These are phyloP conservation scores for Morus bassanus DNA, from an alignment of 2,797 vertebrate genomes.

Conservation along the genomic window DNA sequence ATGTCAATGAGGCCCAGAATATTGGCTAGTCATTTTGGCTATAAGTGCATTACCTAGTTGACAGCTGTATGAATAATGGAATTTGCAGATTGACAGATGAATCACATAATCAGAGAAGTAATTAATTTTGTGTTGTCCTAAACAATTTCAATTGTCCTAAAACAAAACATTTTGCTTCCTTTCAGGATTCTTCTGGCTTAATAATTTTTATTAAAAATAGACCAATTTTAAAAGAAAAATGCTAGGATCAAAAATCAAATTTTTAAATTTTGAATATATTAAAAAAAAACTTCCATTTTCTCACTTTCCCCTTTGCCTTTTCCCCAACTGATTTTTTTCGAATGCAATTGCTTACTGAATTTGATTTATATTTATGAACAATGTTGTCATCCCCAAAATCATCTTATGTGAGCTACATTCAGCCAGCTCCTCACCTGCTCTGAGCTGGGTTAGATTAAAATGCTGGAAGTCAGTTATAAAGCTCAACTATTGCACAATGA, in stretches of 20 bases:
- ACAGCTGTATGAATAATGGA: background rate
- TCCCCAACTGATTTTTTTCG: background rate
- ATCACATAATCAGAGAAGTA: background rate
- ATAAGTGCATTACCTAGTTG: background rate
- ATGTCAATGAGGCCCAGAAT: background rate
- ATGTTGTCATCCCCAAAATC: background rate
- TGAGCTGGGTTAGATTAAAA: slow-evolving; percentile 33
- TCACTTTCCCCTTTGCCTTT: background rate
- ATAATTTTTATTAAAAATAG: background rate
- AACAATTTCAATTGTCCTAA: background rate
- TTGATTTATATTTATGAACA: background rate
- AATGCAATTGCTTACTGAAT: background rate
- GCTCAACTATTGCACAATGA: slow-evolving; percentile 50
- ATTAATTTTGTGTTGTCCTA: background rate
- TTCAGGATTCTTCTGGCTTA: background rate
- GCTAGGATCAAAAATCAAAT: background rate
- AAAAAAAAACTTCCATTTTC: background rate
- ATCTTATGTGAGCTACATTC: background rate
- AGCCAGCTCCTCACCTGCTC: slow-evolving; percentile 36
- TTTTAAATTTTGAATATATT: background rate
- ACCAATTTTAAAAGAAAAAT: background rate
- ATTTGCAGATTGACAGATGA: background rate
- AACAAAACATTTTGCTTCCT: background rate
- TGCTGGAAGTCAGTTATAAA: slow-evolving; percentile 42
- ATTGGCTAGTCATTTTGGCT: background rate